Conservation (phyloP, 2,888 invertebrate genomes). For the Zootermopsis nevadensis region DNA sequence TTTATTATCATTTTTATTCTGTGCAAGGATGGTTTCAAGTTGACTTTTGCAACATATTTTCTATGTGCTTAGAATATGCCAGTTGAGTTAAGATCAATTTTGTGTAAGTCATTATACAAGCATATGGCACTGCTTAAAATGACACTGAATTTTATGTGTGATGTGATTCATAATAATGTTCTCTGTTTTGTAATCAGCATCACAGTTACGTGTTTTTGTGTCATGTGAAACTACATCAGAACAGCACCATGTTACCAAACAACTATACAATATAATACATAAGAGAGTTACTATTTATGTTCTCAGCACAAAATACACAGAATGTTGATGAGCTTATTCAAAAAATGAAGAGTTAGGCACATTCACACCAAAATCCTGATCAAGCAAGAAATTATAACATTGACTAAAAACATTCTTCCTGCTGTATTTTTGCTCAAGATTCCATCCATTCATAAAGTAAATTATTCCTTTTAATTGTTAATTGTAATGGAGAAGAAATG, state of each 20-base stretch:
- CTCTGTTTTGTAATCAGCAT: slow-evolving; percentile 24
- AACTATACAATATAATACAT: slow-evolving; percentile 23
- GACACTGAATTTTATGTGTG: not conserved
- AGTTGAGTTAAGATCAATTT: not conserved
- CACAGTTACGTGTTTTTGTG: slow-evolving; percentile 24
- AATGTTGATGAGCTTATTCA: slow-evolving; percentile 37
- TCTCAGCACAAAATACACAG: slow-evolving; percentile 11
- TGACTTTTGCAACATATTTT: not conserved
- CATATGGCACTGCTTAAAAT: slow-evolving; percentile 19
- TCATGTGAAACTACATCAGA: slow-evolving; percentile 20
- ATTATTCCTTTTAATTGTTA: slow-evolving; percentile 48
- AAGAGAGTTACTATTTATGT: slow-evolving; percentile 13
- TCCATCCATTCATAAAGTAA: slow-evolving; percentile 51
- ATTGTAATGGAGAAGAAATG: slow-evolving; percentile 35
- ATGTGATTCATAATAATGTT: slow-evolving; percentile 9
- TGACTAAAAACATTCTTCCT: slow-evolving; percentile 48
- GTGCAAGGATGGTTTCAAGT: not conserved
- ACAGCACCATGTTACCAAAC: slow-evolving; percentile 43
- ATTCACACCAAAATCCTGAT: slow-evolving; percentile 39
- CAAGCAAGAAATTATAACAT: slow-evolving; percentile 36
- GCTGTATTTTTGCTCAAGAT: slow-evolving; percentile 52
- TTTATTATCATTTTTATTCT: not conserved
- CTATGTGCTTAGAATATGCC: not conserved
- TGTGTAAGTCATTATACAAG: not conserved
- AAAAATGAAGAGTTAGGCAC: slow-evolving; percentile 37